These are phyloP conservation scores for Ptilorrhoa leucosticta DNA, from an alignment of 2,113 vertebrate species.

Conservation along the genomic window DNA sequence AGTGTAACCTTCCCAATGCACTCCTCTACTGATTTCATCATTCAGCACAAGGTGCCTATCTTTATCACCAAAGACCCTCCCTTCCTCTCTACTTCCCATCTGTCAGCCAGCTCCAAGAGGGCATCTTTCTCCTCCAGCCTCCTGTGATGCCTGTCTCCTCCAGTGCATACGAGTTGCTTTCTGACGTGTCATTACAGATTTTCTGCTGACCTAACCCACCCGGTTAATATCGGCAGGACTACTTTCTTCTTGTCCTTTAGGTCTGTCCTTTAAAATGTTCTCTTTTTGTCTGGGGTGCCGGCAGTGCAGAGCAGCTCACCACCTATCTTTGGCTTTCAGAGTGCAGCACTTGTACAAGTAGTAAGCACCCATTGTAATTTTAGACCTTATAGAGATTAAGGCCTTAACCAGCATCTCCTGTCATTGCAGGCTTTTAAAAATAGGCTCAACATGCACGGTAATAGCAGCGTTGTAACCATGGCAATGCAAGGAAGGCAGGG, in stretches of 20 bases:
- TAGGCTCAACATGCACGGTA: neutral
- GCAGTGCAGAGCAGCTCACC: neutral
- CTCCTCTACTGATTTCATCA: neutral
- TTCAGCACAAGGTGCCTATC: neutral
- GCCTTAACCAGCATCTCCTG: neutral
- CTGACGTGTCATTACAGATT: neutral
- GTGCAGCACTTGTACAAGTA: neutral
- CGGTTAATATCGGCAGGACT: neutral
- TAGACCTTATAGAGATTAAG: neutral
- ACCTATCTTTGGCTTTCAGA: neutral
- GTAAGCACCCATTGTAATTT: neutral
- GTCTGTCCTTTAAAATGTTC: neutral
- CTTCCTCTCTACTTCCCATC: neutral
- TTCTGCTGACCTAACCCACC: neutral
- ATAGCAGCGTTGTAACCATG: slow-evolving; percentile 16
- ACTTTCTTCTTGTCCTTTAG: neutral
- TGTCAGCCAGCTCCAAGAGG: neutral
- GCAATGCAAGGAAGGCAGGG: neutral
- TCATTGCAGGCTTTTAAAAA: slow-evolving; percentile 29
- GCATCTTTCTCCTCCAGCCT: neutral
- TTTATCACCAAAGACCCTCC: neutral
- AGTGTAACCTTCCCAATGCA: accelerated
- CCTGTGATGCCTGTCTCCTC: neutral
- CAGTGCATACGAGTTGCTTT: neutral
- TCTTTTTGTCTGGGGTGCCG: neutral